These are phyloP conservation scores for Charaxes varanes DNA, from an alignment of 1,140 invertebrate genomes.

Conservation along the genomic window DNA sequence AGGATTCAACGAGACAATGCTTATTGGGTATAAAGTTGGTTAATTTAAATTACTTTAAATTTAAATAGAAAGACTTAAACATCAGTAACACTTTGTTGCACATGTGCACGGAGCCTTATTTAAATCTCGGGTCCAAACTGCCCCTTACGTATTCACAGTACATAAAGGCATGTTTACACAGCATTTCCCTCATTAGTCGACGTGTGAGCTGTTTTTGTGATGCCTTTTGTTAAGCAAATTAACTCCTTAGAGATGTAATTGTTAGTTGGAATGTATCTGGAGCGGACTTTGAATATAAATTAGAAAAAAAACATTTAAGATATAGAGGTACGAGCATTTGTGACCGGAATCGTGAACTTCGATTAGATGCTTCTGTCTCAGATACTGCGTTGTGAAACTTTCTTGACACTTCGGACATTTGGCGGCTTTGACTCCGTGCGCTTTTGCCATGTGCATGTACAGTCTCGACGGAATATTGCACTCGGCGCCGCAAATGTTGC, in stretches of 20 bases:
- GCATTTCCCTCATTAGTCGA: slow-evolving; percentile 19
- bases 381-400: slow-evolving; percentile 49
- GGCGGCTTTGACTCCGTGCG: slow-evolving; percentile 51
- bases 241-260: slow-evolving; percentile 16
- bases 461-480: slow-evolving; percentile 56
- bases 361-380: slow-evolving; percentile 58
- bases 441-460: slow-evolving; percentile 62
- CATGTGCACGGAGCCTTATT: slow-evolving; percentile 9
- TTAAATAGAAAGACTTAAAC: too few species aligned
- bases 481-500: slow-evolving; percentile 46
- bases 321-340: too few species aligned
- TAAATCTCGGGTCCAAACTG: slow-evolving; percentile 16
- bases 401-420: slow-evolving; percentile 59
- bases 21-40: too few species aligned
- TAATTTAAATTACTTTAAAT: too few species aligned
- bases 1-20: too few species aligned
- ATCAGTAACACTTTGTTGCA: too few species aligned
- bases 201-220: slow-evolving; percentile 17
- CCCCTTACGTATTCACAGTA: slow-evolving; percentile 17
- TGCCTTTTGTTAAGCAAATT: slow-evolving; percentile 18
- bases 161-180: slow-evolving; percentile 21
- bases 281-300: too few species aligned
- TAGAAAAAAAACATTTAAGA: too few species aligned
- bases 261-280: slow-evolving; percentile 6
- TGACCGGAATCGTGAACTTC: too few species aligned